Percentiles rank a stretch among this genome's conserved stretches.
Evolutionary conservation across 2,888 invertebrate genomes (phyloP).

Genomic region (Epinotia nisella): DNA sequence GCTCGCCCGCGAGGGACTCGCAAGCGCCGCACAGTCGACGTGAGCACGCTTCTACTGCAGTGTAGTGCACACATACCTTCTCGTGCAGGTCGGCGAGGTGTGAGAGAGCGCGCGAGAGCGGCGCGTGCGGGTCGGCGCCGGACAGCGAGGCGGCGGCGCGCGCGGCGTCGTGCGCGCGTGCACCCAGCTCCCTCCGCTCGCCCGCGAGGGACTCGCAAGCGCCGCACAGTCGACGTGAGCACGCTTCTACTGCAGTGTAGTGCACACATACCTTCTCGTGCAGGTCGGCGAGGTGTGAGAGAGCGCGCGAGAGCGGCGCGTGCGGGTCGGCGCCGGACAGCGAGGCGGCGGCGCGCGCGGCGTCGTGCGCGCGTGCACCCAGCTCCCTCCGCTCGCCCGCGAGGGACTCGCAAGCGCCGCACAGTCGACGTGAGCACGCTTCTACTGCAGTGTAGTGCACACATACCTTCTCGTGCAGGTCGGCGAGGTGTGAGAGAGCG

Average conservation of each 20-base stretch:
- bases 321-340: constrained; percentile 97
- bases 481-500: constrained; percentile 84
- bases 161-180: constrained; percentile 92
- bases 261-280: constrained; percentile 85
- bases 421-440: too few relatives aligned
- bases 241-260: too few relatives aligned
- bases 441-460: constrained; percentile 68
- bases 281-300: constrained; percentile 95
- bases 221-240: too few relatives aligned
- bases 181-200: constrained; percentile 93
- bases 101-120: constrained; percentile 92
- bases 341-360: constrained; percentile 46
- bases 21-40: too few relatives aligned
- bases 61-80: constrained; percentile 12
- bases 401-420: too few relatives aligned
- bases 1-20: constrained; percentile 91
- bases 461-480: constrained; percentile 83
- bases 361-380: too few relatives aligned
- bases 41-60: constrained; percentile 68
- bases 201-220: constrained; percentile 86
- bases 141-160: constrained; percentile 93
- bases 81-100: constrained; percentile 92
- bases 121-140: constrained; percentile 96
- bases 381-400: too few relatives aligned
- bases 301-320: constrained; percentile 92